Evolutionary conservation across 2,113 vertebrate species (phyloP), one percentile per base, ranked within the genome.

Genomic region (Silurus meridionalis): DNA sequence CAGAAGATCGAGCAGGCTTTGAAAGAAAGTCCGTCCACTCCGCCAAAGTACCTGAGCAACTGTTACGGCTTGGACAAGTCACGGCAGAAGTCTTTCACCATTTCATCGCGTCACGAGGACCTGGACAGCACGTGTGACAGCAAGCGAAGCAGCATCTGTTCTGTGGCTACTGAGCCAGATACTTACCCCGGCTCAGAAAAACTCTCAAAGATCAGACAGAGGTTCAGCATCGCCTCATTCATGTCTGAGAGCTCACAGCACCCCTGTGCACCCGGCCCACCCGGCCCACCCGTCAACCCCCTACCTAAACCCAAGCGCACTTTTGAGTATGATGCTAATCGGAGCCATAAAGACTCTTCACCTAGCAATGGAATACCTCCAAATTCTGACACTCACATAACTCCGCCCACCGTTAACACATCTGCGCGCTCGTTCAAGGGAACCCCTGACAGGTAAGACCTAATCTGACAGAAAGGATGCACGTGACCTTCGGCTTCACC

Each of bases 291-390:
- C 0, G 96, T 99, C 85, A 99, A 99, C 90, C 98, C 98, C 55
- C 95, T 99, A 88, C 98, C 98, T 66, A 99, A 99, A 92, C 98
- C 98, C 83, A 99, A 97, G 94, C 97, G 98, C 94, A 99, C 98
- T 95, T 99, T 99, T 91, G 97, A 99, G 92, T 99, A 99, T 0
- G 98, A 99, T 86, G 97, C 97, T 88, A 98, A 99, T 92, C 96
- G 94, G 88, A 96, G 92, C 89, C 96, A 97, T 91, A 97, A 95
- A 92, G 95, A 86, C 85, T 93, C 93, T 90, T 84, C 64, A 53
- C 92, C 97, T 3, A 95, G 93, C 90, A 98, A 98, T 94, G 97
- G 97, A 94, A 95, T 98, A 96, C 96, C 96, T 96, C 95, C 94
- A 88, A 94, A 91, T 9, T 81, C 95, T 61, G 95, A 97, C 92